Evolutionary conservation across 2,113 vertebrate species (phyloP), one percentile per base, ranked within the genome.

Genomic region (Cranoglanis bouderius): DNA sequence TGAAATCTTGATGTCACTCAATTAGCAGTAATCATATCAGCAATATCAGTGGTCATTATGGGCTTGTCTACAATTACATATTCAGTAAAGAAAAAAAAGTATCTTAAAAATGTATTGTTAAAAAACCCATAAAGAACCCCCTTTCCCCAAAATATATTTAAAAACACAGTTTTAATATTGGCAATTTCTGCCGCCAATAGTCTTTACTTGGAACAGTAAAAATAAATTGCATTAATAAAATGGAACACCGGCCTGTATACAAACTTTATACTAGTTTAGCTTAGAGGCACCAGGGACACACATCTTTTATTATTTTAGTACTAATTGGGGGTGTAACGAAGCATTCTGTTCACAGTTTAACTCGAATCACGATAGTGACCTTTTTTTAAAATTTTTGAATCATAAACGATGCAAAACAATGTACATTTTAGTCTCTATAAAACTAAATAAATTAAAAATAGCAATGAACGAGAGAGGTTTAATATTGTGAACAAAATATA

Each of bases 221-320:
- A 83, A 83, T 82, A 82, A 82, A 82, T 13, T 26, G 53, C 32
- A 82, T 57, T 24, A 24, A 55, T 55, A 40, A 82, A 83, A 61
- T 16, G 5, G 35, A 40, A 82, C 2, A 59, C 55, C 59, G 21
- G 55, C 35, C 14, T 35, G 51, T 57, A 57, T 82, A 55, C 78
- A 35, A 82, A 18, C 43, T 78, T 49, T 35, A 53, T 14, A 5
- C 40, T 19, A 59, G 32, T 59, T 18, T 24, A 24, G 26, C n/a
- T 26, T 26, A 24, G 32, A 43, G 35, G 21, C 21, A 83, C 35
- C 81, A 61, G 21, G 5, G 21, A 83, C 35, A 59, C 18, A 24
- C 6, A 29, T 43, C 14, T 40, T 82, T 51, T 18, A 81, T 32
- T 81, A 32, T 32, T 80, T 80, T 53, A 19, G 2, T 6, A 38